These are phyloP conservation scores for Bombus picipes DNA, from an alignment of 1,140 invertebrate genomes.

Conservation along the genomic window DNA sequence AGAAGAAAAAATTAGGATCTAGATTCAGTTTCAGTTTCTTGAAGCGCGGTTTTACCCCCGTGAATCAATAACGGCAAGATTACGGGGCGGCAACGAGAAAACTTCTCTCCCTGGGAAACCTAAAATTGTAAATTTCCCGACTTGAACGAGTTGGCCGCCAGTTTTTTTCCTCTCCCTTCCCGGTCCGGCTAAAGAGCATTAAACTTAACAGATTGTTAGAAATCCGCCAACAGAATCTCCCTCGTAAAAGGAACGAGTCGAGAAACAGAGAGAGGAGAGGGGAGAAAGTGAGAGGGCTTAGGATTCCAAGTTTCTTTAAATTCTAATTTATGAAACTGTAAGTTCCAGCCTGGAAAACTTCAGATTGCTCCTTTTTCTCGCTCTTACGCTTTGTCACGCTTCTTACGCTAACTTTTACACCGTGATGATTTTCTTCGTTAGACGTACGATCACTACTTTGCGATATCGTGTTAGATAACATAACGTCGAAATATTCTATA, in stretches of 20 bases:
- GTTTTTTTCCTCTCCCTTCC: background rate
- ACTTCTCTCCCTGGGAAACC: conserved; percentile 29
- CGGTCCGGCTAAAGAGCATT: conserved; percentile 37
- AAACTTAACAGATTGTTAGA: conserved; percentile 51
- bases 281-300: background rate
- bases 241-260: background rate
- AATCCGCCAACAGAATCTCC: conserved; percentile 20
- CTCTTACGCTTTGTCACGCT: too few species aligned
- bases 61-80: conserved; percentile 47
- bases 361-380: background rate
- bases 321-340: conserved; percentile 37
- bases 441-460: too few species aligned
- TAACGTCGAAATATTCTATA: too few species aligned
- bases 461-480: too few species aligned
- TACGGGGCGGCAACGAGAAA: conserved; percentile 47
- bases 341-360: background rate
- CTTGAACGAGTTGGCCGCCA: conserved; percentile 38
- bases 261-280: too few species aligned
- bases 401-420: background rate
- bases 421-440: too few species aligned
- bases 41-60: conserved; percentile 4
- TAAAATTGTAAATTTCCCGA: conserved; percentile 54
- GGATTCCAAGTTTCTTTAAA: conserved; percentile 26
- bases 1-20: conserved; percentile 19
- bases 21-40: conserved; percentile 26